Conservation (phyloP, 2,888 invertebrate species). For the Tetropium fuscum region DNA sequence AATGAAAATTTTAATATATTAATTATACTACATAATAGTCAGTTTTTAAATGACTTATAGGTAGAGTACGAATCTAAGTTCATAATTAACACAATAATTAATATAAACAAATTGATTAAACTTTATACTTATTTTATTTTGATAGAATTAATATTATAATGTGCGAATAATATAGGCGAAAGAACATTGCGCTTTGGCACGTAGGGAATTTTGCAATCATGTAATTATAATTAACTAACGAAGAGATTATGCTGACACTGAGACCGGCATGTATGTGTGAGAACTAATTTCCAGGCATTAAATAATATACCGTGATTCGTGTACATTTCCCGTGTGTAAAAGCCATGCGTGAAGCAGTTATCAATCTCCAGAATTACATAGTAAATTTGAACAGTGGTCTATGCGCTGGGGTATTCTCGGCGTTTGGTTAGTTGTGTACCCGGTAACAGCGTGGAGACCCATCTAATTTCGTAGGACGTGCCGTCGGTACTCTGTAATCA, state of each 20-base stretch:
- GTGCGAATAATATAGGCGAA: no score
- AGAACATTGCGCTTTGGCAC: background rate
- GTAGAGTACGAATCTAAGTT: no score
- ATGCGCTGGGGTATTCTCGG: conserved; percentile 15
- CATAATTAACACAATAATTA: no score
- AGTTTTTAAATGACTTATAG: no score
- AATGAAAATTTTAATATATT: no score
- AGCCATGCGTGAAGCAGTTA: conserved; percentile 16
- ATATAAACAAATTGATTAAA: no score
- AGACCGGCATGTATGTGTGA: conserved; percentile 13
- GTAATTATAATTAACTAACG: conserved; percentile 17
- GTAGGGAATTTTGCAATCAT: background rate
- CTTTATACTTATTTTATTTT: no score
- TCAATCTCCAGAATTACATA: conserved; percentile 31
- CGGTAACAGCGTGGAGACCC: background rate
- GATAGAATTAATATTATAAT: no score
- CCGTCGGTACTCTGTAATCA: conserved; percentile 1
- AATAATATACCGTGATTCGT: conserved; percentile 25
- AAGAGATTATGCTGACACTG: background rate
- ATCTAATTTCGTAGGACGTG: background rate
- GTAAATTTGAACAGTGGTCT: conserved; percentile 32
- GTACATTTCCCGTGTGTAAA: conserved; percentile 24
- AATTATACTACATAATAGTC: no score
- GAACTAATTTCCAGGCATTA: conserved; percentile 23
- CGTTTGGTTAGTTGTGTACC: conserved; percentile 2